These are phyloP conservation scores for silkworm (Bombyx mori) DNA, from an alignment of 1,140 invertebrate species.

Conservation along the genomic window ASM3026992v2 NC_085110.1:7088001-7088500, in stretches of 20 bases:
- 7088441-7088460: constrained; percentile 5
- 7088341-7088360: constrained; percentile 39
- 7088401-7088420: constrained; percentile 65
- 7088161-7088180: constrained; percentile 53
- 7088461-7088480: no score
- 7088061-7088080: no score
- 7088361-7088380: constrained; percentile 64
- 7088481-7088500: no score
- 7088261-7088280: constrained; percentile 64
- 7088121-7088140: constrained; percentile 26
- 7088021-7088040: no score
- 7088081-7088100: no score
- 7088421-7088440: constrained; percentile 37
- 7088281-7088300: constrained; percentile 65
- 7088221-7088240: constrained; percentile 63
- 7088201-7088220: constrained; percentile 64
- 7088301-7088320: constrained; percentile 70
- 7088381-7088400: constrained; percentile 63
- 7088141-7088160: constrained; percentile 31
- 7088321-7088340: constrained; percentile 56
- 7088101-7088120: constrained; percentile 7
- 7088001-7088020: no score
- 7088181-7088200: constrained; percentile 45
- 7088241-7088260: constrained; percentile 67
- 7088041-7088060: no score